These are phyloP conservation scores for Polymixis flavicincta DNA, from an alignment of 2,888 invertebrate genomes.

Conservation along the genomic window DNA sequence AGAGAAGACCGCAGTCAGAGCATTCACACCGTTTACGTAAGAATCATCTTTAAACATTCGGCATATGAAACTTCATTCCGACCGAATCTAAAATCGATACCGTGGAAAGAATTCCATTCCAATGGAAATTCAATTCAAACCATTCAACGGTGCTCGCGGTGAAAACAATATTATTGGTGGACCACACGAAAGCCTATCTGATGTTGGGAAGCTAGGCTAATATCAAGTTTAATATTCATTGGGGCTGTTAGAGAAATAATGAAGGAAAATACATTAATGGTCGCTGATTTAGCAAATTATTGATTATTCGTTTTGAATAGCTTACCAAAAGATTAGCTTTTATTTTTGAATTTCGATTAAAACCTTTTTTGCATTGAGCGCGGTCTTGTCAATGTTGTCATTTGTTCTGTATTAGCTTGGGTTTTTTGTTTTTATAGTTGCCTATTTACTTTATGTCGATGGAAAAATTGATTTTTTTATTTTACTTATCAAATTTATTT, in stretches of 20 bases:
- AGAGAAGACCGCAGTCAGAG: not conserved
- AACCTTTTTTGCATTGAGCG: not conserved
- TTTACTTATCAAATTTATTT: not conserved
- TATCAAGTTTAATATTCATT: slow-evolving; percentile 52
- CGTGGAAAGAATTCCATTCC: slow-evolving; percentile 71
- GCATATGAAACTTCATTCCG: slow-evolving; percentile 68
- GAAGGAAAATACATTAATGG: slow-evolving; percentile 16
- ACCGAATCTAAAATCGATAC: slow-evolving; percentile 68
- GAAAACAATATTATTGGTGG: slow-evolving; percentile 71
- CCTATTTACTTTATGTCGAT: not conserved
- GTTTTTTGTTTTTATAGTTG: not conserved
- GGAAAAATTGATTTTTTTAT: not conserved
- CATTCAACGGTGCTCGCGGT: slow-evolving; percentile 64
- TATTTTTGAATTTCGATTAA: not conserved
- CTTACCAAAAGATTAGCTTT: not conserved
- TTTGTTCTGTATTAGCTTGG: slow-evolving; percentile 2
- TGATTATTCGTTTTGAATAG: not conserved
- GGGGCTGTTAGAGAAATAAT: slow-evolving; percentile 9
- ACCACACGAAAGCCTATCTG: slow-evolving; percentile 63
- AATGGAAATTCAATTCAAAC: slow-evolving; percentile 72
- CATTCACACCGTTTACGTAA: slow-evolving; percentile 11
- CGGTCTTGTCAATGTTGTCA: not conserved
- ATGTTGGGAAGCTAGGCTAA: slow-evolving; percentile 32
- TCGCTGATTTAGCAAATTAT: slow-evolving; percentile 1
- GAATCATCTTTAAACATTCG: slow-evolving; percentile 58